phyloP scores from a whole-genome alignment of 2,888 invertebrate genomes.

The Caenorhabditis sulstoni region DNA sequence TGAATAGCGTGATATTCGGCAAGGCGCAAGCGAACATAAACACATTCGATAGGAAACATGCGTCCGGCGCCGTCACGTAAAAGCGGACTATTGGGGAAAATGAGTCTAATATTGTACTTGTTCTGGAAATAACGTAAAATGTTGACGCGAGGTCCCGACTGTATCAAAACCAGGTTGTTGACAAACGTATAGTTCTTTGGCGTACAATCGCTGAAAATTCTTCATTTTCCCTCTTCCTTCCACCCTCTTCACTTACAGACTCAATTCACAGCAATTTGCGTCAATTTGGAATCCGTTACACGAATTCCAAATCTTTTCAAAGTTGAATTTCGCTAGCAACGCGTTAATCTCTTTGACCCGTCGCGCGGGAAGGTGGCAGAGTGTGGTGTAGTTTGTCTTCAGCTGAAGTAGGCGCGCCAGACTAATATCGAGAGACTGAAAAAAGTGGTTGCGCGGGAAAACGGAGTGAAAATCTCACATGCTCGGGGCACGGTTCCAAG shows the following conservation, averaged over 20 bases:
- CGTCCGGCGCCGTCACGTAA: slow-evolving; percentile 1
- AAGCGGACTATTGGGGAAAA: slow-evolving; percentile 6
- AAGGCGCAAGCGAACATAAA: background rate
- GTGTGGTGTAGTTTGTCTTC: too few species aligned
- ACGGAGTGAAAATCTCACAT: slow-evolving; percentile 3
- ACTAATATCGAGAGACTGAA: slow-evolving; percentile 3
- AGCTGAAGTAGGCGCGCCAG: background rate
- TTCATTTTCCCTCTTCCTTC: too few species aligned
- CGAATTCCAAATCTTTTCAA: slow-evolving; percentile 8
- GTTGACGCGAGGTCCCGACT: background rate
- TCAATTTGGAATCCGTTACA: slow-evolving; percentile 1
- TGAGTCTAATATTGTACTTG: background rate
- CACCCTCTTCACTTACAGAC: too few species aligned
- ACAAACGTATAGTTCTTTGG: slow-evolving; percentile 10
- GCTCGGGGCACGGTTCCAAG: background rate
- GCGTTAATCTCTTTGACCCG: too few species aligned
- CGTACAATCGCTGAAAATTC: slow-evolving; percentile 9
- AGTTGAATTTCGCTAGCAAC: too few species aligned
- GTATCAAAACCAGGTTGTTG: background rate
- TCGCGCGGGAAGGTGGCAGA: too few species aligned
- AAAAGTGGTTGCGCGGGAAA: background rate
- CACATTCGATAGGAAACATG: slow-evolving; percentile 10
- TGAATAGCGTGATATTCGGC: background rate
- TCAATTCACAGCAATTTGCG: background rate
- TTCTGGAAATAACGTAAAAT: slow-evolving; percentile 8